These are phyloP conservation scores for Cheumatopsyche charites DNA, from an alignment of 1,140 invertebrate genomes.

Conservation along the genomic window DNA sequence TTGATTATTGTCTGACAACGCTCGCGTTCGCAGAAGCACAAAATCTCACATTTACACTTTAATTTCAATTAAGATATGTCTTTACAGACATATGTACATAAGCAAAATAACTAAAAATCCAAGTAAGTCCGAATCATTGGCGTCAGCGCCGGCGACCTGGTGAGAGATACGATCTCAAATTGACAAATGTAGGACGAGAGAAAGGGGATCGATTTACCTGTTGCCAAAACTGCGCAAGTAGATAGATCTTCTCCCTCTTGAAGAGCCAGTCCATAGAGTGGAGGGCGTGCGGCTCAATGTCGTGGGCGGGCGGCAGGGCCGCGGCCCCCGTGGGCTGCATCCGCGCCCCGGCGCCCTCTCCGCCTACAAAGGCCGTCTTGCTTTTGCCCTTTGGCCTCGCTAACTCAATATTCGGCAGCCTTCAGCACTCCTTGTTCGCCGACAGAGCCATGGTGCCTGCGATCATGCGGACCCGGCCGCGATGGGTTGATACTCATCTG, in stretches of 20 bases:
- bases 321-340: constrained; percentile 76
- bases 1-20: too few relatives aligned
- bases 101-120: too few relatives aligned
- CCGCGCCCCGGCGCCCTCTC: constrained; percentile 56
- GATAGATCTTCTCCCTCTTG: constrained; percentile 91
- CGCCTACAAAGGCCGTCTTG: constrained; percentile 44
- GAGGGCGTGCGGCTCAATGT: constrained; percentile 79
- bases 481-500: neutral
- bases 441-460: too few relatives aligned
- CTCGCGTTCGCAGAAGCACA: too few relatives aligned
- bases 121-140: too few relatives aligned
- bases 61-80: too few relatives aligned
- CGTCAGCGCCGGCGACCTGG: too few relatives aligned
- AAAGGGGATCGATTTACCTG: constrained; percentile 76
- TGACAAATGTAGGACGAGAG: too few relatives aligned
- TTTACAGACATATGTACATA: too few relatives aligned
- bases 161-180: too few relatives aligned
- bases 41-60: too few relatives aligned
- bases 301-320: constrained; percentile 77
- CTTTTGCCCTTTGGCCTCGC: constrained; percentile 7
- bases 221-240: constrained; percentile 93
- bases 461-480: neutral
- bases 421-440: constrained; percentile 2
- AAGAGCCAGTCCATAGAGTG: constrained; percentile 94
- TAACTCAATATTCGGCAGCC: too few relatives aligned